These are phyloP conservation scores for Jaculus jaculus DNA, from an alignment of 2,113 vertebrate species.

Conservation along the genomic window DNA sequence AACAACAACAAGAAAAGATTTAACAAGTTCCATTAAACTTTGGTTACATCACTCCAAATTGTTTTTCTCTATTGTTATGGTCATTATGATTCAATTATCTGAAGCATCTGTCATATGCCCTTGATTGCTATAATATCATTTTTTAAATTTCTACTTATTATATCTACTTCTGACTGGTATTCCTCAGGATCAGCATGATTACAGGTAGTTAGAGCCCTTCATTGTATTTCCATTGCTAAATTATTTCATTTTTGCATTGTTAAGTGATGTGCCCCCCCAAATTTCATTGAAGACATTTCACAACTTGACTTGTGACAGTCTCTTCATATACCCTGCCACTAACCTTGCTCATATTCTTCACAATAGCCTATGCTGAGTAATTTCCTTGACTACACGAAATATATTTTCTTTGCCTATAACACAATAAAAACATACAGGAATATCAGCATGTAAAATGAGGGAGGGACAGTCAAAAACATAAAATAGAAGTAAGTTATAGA, in stretches of 20 bases:
- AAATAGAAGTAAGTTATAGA: not conserved
- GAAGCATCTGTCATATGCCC: not conserved
- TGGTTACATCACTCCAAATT: not conserved
- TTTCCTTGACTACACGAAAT: not conserved
- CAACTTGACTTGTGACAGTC: not conserved
- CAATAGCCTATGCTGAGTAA: not conserved
- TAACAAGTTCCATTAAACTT: not conserved
- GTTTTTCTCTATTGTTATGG: not conserved
- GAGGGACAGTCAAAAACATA: not conserved
- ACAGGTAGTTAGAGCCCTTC: not conserved
- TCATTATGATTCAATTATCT: not conserved
- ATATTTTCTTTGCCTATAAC: not conserved
- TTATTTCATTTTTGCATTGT: constrained; percentile 5
- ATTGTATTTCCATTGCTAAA: not conserved
- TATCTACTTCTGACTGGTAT: not conserved
- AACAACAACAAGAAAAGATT: not conserved
- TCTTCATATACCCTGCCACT: not conserved
- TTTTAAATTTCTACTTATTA: not conserved
- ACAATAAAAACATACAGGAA: not conserved
- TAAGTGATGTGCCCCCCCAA: not conserved
- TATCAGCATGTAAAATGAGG: not conserved
- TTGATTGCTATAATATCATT: not conserved
- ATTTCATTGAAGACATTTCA: not conserved
- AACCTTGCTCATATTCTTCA: not conserved
- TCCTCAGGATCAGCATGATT: not conserved